Evolutionary conservation across 2,888 invertebrate genomes (phyloP).

Genomic region (Rhagonycha fulva): DNA sequence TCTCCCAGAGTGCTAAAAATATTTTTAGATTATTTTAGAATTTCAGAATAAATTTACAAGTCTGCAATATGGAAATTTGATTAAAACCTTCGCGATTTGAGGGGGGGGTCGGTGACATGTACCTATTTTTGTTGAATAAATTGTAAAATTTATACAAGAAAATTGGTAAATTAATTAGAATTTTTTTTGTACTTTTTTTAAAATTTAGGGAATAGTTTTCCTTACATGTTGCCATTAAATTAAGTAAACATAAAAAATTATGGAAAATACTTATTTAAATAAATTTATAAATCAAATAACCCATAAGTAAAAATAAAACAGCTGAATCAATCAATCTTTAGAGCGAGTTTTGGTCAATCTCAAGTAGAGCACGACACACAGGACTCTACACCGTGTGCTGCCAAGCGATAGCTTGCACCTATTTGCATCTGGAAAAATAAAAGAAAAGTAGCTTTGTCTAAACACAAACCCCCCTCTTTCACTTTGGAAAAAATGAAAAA

Average conservation of each 20-base stretch:
- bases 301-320: constrained; percentile 27
- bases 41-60: too few relatives aligned
- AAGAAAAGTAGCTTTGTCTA: constrained; percentile 57
- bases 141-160: not conserved
- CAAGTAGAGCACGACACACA: constrained; percentile 20
- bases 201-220: not conserved
- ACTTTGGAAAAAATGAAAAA: constrained; percentile 16
- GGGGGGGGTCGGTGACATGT: not conserved
- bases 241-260: not conserved
- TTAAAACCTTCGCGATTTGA: not conserved
- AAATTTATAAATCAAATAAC: constrained; percentile 15
- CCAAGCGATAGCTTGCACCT: constrained; percentile 44
- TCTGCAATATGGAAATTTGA: not conserved
- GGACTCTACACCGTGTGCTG: constrained; percentile 22
- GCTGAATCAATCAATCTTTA: constrained; percentile 17
- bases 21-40: too few relatives aligned
- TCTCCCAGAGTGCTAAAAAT: too few relatives aligned
- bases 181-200: not conserved
- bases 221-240: not conserved
- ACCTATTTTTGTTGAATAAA: not conserved
- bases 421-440: constrained; percentile 57
- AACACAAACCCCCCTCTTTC: constrained; percentile 30
- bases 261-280: not conserved
- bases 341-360: constrained; percentile 24
- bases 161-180: not conserved